Percentiles rank a stretch among this genome's conserved stretches.
Evolutionary conservation across 2,797 vertebrate genomes (phyloP).

Genomic region (Pogonophryne albipinna): DNA sequence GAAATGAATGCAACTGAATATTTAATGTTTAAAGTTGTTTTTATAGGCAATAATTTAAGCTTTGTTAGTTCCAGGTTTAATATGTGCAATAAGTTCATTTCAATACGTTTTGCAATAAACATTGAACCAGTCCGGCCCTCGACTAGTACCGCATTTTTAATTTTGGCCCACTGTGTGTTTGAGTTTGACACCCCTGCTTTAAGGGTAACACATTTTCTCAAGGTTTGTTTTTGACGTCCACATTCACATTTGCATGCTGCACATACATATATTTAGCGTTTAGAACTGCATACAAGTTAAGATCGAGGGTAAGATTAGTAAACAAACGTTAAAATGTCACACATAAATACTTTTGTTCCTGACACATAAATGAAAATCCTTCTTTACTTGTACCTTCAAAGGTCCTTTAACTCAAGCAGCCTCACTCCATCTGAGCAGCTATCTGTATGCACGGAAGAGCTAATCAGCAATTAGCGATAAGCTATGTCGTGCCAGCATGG

Average conservation of each 20-base stretch:
- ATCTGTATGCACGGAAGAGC: slow-evolving; percentile 62
- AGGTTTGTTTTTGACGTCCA: neutral
- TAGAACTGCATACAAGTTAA: neutral
- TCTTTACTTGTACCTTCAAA: slow-evolving; percentile 2
- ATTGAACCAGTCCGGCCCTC: too few relatives aligned
- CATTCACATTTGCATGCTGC: neutral
- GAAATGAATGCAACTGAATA: too few relatives aligned
- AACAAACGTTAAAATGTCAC: neutral
- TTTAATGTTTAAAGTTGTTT: too few relatives aligned
- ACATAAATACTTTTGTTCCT: neutral
- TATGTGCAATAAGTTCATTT: too few relatives aligned
- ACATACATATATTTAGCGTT: neutral
- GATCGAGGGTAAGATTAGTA: too few relatives aligned
- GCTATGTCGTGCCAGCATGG: slow-evolving; percentile 70
- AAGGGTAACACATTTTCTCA: too few relatives aligned
- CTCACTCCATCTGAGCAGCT: slow-evolving; percentile 31
- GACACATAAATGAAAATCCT: neutral
- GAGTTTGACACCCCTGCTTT: too few relatives aligned
- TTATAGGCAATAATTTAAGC: too few relatives aligned
- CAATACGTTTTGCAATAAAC: too few relatives aligned
- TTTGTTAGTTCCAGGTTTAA: too few relatives aligned
- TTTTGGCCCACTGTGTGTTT: too few relatives aligned
- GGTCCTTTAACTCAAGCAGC: slow-evolving; percentile 1
- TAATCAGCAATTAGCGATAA: slow-evolving; percentile 75
- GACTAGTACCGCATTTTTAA: too few relatives aligned